phyloP scores from a whole-genome alignment of 2,888 invertebrate species.

The Oscheius sp. region DNA sequence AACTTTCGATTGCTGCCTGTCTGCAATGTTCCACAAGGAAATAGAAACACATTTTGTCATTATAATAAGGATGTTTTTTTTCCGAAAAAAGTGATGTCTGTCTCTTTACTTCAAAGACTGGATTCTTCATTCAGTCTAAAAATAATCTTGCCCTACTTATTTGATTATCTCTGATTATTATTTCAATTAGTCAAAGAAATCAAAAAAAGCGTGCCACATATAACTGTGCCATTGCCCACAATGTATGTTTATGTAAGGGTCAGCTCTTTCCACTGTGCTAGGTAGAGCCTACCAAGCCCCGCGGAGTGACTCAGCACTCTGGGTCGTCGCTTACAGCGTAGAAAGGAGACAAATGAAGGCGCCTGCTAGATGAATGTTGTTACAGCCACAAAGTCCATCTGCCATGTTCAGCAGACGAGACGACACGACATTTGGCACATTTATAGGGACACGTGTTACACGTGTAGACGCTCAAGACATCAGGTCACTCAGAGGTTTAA shows the following conservation, averaged over 20 bases:
- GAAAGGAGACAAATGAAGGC: conserved; percentile 28
- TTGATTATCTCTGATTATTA: too few relatives aligned
- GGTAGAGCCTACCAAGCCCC: conserved; percentile 1
- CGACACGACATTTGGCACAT: conserved; percentile 29
- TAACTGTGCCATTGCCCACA: not conserved
- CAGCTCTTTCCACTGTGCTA: conserved; percentile 3
- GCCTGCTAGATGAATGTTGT: conserved; percentile 32
- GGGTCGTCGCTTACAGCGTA: conserved; percentile 28
- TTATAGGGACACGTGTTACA: conserved; percentile 15
- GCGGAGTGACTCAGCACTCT: conserved; percentile 23
- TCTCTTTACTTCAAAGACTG: too few relatives aligned
- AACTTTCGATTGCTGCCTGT: conserved; percentile 4
- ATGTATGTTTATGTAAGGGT: conserved; percentile 15
- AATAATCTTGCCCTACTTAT: too few relatives aligned
- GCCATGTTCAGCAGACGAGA: conserved; percentile 29
- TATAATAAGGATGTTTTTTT: too few relatives aligned
- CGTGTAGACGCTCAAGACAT: conserved; percentile 1
- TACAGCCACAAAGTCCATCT: conserved; percentile 30
- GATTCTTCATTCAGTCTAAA: too few relatives aligned
- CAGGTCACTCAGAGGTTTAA: too few relatives aligned
- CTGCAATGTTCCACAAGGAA: conserved; percentile 11
- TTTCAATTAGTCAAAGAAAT: too few relatives aligned
- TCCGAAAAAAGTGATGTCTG: too few relatives aligned
- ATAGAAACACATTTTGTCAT: too few relatives aligned
- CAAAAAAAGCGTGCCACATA: too few relatives aligned